Evolutionary conservation across 2,113 vertebrate species (phyloP).

Genomic region (Scophthalmus maximus): DNA sequence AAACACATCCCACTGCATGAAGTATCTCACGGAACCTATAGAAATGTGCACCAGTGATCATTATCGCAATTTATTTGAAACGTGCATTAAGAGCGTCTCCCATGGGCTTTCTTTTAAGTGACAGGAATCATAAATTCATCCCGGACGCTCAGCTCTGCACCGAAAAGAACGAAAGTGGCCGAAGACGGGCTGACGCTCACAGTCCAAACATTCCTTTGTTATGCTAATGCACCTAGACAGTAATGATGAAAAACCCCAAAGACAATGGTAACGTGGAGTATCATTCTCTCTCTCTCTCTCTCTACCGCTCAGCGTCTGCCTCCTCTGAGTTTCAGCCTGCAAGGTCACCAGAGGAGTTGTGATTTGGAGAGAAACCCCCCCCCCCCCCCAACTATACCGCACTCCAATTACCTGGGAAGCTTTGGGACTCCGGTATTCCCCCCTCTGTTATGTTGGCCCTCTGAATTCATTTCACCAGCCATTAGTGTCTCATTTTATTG

Average conservation of each 20-base stretch:
- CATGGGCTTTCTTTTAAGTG: no score
- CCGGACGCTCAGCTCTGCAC: constrained; percentile 24
- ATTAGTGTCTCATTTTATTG: constrained; percentile 74
- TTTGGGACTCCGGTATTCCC: constrained; percentile 78
- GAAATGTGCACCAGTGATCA: constrained; percentile 25
- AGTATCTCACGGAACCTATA: constrained; percentile 11
- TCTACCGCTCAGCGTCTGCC: constrained; percentile 3
- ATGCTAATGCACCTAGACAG: constrained; percentile 45
- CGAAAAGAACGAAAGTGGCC: constrained; percentile 35
- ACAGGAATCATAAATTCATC: constrained; percentile 42
- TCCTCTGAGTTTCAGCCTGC: constrained; percentile 56
- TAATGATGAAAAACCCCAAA: constrained; percentile 44
- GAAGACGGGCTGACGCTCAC: constrained; percentile 22
- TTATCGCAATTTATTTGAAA: constrained; percentile 46
- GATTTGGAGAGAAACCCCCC: constrained; percentile 50
- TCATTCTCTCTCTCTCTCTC: background rate
- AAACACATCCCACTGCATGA: constrained; percentile 10
- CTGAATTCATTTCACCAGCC: constrained; percentile 71
- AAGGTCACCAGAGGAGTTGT: constrained; percentile 69
- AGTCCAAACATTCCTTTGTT: constrained; percentile 43
- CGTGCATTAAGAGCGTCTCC: constrained; percentile 21
- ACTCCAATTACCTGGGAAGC: constrained; percentile 78
- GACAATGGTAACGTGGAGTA: constrained; percentile 44
- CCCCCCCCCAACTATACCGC: constrained; percentile 33
- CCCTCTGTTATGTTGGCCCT: constrained; percentile 61